phyloP scores from a whole-genome alignment of 2,113 vertebrate species.

The Hirundichthys speculiger region DNA sequence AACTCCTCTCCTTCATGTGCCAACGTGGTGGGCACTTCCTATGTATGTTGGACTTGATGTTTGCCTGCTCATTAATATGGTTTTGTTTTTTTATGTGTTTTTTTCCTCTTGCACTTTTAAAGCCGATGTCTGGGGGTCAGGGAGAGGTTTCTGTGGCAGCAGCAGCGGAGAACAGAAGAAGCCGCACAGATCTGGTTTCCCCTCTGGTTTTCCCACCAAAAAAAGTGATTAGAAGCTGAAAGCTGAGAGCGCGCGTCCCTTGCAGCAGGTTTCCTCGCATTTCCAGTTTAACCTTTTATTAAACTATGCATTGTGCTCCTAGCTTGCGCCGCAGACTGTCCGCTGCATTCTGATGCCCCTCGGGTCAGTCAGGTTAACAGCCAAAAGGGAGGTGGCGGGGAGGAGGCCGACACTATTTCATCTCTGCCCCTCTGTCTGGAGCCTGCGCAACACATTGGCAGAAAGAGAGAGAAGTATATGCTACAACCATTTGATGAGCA shows the following conservation, averaged over 20 bases:
- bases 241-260: conserved; percentile 81
- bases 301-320: conserved; percentile 84
- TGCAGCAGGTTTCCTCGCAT: conserved; percentile 80
- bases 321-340: conserved; percentile 76
- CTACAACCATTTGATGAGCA: conserved; percentile 95
- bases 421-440: conserved; percentile 75
- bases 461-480: conserved; percentile 85
- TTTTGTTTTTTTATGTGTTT: conserved; percentile 22
- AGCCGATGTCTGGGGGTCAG: conserved; percentile 5
- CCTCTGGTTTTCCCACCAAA: conserved; percentile 76
- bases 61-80: conserved; percentile 53
- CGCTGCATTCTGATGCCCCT: conserved; percentile 80
- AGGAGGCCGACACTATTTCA: conserved; percentile 74
- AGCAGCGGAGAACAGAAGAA: conserved; percentile 37
- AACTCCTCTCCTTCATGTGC: conserved; percentile 45
- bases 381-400: conserved; percentile 66
- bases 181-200: conserved; percentile 79
- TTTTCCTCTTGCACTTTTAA: conserved; percentile 18
- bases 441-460: conserved; percentile 77
- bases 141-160: conserved; percentile 28
- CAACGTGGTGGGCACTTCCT: conserved; percentile 41
- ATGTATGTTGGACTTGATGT: conserved; percentile 38
- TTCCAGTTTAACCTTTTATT: conserved; percentile 84
- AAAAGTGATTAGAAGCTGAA: conserved; percentile 84
- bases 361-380: conserved; percentile 85